Percentiles rank a stretch among this genome's conserved stretches.
Evolutionary conservation across 2,888 invertebrate genomes (phyloP).

Genomic region (Eupithecia subumbrata): DNA sequence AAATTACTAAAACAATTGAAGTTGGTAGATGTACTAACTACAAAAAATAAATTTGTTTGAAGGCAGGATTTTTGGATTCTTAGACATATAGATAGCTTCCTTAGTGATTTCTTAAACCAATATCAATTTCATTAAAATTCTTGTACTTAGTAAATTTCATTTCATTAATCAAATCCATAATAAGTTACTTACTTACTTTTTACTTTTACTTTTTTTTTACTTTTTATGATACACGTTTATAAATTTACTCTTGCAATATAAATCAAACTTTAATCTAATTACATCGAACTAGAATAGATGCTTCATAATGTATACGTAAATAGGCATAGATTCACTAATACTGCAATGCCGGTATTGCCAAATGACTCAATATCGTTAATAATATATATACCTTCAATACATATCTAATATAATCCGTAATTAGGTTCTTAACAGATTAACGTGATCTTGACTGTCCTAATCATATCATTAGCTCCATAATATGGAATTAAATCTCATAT

Average conservation of each 20-base stretch:
- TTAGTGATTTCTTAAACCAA: too few species aligned
- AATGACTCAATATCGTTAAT: not conserved
- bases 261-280: too few species aligned
- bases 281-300: too few species aligned
- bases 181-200: too few species aligned
- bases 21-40: not conserved
- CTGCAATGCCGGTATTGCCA: not conserved
- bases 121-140: not conserved
- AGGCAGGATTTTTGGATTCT: not conserved
- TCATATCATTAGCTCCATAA: conserved; percentile 12
- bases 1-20: not conserved
- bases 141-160: not conserved
- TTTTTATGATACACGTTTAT: too few species aligned
- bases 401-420: not conserved
- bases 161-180: not conserved
- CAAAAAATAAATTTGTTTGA: not conserved
- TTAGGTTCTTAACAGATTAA: conserved; percentile 1
- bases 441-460: not conserved
- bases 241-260: not conserved
- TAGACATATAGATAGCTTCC: too few species aligned
- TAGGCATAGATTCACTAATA: not conserved
- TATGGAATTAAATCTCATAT: conserved; percentile 46
- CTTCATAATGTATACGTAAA: too few species aligned
- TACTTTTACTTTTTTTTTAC: too few species aligned
- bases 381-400: not conserved